phyloP scores from a whole-genome alignment of 2,888 invertebrate genomes.

The Thelaira solivaga region DNA sequence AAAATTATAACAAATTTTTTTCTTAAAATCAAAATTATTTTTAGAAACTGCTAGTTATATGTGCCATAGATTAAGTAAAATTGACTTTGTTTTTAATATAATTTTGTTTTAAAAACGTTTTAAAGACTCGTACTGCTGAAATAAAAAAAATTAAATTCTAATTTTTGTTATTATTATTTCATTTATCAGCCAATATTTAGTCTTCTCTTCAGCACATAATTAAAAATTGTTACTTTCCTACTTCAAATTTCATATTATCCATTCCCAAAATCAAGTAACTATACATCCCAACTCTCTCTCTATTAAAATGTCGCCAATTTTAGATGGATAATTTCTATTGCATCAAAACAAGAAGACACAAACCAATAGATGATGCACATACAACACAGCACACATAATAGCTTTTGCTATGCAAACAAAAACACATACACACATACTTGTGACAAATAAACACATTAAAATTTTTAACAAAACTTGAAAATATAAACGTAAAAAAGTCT shows the following conservation, averaged over 20 bases:
- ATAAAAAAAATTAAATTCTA: too few relatives aligned
- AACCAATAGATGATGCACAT: neutral
- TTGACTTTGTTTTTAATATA: too few relatives aligned
- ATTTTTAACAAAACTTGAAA: conserved; percentile 8
- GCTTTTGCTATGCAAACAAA: neutral
- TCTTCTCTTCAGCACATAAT: too few relatives aligned
- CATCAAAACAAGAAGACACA: neutral
- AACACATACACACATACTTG: neutral
- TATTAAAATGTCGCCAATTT: conserved; percentile 20
- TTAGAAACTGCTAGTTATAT: too few relatives aligned
- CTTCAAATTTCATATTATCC: neutral
- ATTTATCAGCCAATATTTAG: too few relatives aligned
- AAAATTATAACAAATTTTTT: too few relatives aligned
- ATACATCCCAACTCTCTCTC: neutral
- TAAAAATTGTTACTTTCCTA: neutral
- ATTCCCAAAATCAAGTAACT: conserved; percentile 34
- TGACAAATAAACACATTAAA: neutral
- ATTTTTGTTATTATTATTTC: too few relatives aligned
- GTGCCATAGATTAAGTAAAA: too few relatives aligned
- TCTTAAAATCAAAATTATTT: too few relatives aligned
- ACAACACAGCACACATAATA: neutral
- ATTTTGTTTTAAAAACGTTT: too few relatives aligned
- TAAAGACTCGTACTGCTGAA: too few relatives aligned
- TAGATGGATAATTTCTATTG: conserved; percentile 31
- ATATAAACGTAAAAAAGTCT: conserved; percentile 6